Conservation (phyloP, 2,113 vertebrate genomes). For the Castor canadensis region DNA sequence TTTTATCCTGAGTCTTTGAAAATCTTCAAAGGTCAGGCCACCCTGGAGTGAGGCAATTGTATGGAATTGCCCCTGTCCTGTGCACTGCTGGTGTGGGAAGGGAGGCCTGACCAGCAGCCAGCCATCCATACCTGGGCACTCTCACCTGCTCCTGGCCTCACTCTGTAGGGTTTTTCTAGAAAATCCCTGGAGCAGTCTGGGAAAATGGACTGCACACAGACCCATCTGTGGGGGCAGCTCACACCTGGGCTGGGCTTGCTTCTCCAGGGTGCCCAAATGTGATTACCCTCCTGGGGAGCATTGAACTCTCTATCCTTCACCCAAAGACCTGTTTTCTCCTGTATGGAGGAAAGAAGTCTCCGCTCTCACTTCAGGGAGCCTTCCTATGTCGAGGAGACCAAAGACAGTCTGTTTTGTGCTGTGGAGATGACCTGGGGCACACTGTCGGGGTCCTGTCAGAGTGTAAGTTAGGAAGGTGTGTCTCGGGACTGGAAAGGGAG, state of each 20-base stretch:
- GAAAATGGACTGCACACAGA: neutral
- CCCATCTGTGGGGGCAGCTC: neutral
- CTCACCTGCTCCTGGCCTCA: neutral
- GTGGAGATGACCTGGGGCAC: neutral
- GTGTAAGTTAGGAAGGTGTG: neutral
- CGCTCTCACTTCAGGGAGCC: neutral
- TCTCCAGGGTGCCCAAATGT: neutral
- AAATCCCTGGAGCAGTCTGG: neutral
- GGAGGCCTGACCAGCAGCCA: neutral
- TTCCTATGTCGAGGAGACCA: neutral
- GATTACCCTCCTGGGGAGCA: neutral
- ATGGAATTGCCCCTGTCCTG: accelerated
- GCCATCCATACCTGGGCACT: neutral
- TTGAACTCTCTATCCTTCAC: neutral
- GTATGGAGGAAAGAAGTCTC: neutral
- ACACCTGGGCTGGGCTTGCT: neutral
- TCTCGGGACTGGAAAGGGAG: neutral
- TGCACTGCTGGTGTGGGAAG: neutral
- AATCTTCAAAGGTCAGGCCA: neutral
- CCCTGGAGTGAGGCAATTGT: accelerated
- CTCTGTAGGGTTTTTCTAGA: neutral
- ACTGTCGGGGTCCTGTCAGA: accelerated
- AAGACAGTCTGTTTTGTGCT: neutral
- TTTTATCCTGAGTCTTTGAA: neutral
- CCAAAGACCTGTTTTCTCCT: neutral